Conservation (phyloP, 1,140 invertebrate genomes). For the Halesus radiatus region DNA sequence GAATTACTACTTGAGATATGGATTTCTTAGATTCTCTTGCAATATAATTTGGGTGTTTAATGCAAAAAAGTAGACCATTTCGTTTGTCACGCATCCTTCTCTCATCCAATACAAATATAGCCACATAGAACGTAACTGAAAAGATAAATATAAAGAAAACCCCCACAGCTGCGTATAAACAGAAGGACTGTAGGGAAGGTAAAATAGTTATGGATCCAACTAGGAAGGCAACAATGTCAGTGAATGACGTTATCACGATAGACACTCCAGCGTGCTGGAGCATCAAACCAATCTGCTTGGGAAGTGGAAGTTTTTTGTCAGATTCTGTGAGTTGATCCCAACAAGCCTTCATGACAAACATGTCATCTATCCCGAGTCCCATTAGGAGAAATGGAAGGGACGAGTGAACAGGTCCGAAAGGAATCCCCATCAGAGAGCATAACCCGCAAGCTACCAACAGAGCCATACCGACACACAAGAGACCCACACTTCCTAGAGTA, state of each 20-base stretch:
- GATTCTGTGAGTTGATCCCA: slow-evolving; percentile 74
- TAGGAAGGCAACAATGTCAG: slow-evolving; percentile 84
- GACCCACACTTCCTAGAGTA: slow-evolving; percentile 75
- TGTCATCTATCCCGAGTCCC: slow-evolving; percentile 86
- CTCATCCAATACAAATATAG: slow-evolving; percentile 80
- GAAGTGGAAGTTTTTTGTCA: slow-evolving; percentile 70
- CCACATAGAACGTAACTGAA: slow-evolving; percentile 84
- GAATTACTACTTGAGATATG: slow-evolving; percentile 69
- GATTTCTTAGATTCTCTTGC: slow-evolving; percentile 64
- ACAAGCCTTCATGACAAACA: slow-evolving; percentile 85
- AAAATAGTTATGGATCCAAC: slow-evolving; percentile 81
- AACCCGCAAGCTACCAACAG: slow-evolving; percentile 80
- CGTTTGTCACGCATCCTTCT: slow-evolving; percentile 73
- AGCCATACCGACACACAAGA: slow-evolving; percentile 83
- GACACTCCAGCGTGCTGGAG: slow-evolving; percentile 85
- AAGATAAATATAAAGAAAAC: slow-evolving; percentile 82
- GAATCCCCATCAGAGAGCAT: slow-evolving; percentile 80
- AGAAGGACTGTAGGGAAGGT: slow-evolving; percentile 82
- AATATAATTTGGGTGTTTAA: slow-evolving; percentile 70
- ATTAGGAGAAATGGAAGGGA: slow-evolving; percentile 86
- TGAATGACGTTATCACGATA: slow-evolving; percentile 87
- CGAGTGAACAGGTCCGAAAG: slow-evolving; percentile 86
- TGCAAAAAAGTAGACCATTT: slow-evolving; percentile 80
- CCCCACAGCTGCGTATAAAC: slow-evolving; percentile 80
- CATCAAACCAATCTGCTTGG: slow-evolving; percentile 76